A percentile compares a stretch with the other conserved stretches of the same genome.
Evolutionary conservation across 1,140 invertebrate species (phyloP).

Genomic region (Brachionus sp.): DNA sequence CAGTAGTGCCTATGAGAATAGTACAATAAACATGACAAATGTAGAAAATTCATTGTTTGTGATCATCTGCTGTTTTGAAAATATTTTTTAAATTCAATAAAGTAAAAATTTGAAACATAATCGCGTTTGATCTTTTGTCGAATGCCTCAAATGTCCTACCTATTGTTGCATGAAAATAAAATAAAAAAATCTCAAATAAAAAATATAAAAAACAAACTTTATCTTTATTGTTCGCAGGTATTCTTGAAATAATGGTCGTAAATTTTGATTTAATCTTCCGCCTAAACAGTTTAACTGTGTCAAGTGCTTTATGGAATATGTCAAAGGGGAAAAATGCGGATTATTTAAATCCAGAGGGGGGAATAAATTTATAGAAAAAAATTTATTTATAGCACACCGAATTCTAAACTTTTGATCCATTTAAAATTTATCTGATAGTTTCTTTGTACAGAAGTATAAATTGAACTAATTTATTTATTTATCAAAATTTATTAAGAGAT

Average conservation of each 20-base stretch:
- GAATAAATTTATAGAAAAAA: not conserved
- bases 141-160: not conserved
- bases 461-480: not conserved
- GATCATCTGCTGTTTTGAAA: not conserved
- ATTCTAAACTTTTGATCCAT: not conserved
- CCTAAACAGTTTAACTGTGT: not conserved
- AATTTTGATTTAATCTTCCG: not conserved
- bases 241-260: conserved; percentile 1
- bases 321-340: not conserved
- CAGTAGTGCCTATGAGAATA: not conserved
- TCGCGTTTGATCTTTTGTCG: not conserved
- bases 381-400: not conserved
- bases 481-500: not conserved
- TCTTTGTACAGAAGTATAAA: not conserved
- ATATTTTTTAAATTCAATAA: not conserved
- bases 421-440: not conserved
- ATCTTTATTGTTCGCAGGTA: not conserved
- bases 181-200: not conserved
- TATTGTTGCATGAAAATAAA: conserved; percentile 10
- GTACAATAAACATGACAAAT: not conserved
- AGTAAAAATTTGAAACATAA: not conserved
- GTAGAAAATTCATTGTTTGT: not conserved
- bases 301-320: not conserved
- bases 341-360: conserved; percentile 1
- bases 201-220: not conserved